Conservation (phyloP, 2,888 invertebrate genomes). For the Digitonthophagus gazella region DNA sequence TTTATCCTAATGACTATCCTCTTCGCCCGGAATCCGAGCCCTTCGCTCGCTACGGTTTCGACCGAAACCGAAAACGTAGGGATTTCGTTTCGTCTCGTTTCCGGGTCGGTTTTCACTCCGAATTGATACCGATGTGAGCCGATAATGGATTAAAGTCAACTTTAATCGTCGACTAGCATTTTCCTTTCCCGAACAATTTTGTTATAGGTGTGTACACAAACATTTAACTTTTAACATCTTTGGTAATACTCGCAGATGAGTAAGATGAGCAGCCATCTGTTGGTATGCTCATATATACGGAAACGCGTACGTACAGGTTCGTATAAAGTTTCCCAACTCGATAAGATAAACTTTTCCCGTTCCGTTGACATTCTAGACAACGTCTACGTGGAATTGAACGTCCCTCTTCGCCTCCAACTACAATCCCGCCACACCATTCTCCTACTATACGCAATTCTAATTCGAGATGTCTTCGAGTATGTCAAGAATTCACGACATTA, state of each 20-base stretch:
- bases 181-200: background rate
- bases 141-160: background rate
- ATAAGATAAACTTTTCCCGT: conserved; percentile 14
- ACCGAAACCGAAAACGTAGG: background rate
- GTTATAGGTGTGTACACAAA: background rate
- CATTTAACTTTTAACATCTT: too few relatives aligned
- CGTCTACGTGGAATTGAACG: conserved; percentile 11
- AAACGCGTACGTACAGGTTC: background rate
- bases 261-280: background rate
- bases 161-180: background rate
- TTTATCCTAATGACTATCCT: conserved; percentile 28
- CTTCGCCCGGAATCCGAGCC: background rate
- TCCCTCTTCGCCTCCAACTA: background rate
- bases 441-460: conserved; percentile 8
- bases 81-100: background rate
- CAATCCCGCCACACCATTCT: conserved; percentile 8
- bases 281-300: background rate
- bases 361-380: conserved; percentile 14
- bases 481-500: conserved; percentile 11
- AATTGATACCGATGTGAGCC: background rate
- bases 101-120: background rate
- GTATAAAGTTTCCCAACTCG: conserved; percentile 13
- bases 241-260: too few relatives aligned
- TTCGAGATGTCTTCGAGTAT: conserved; percentile 9
- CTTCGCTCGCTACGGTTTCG: background rate